phyloP scores from a whole-genome alignment of 2,888 invertebrate genomes.

The Drosophila barbarae region DNA sequence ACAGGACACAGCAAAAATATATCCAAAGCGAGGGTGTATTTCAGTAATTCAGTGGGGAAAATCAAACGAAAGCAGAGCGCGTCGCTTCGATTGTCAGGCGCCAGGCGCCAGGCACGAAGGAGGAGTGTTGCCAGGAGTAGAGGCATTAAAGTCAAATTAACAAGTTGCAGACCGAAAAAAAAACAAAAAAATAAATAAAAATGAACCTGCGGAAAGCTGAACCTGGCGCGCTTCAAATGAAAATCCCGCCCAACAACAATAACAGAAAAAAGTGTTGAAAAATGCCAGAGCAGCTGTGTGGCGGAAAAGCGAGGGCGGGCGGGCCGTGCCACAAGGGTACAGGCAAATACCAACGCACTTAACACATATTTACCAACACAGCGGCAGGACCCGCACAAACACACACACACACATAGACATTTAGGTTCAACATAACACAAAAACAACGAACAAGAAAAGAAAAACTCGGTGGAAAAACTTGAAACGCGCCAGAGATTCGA shows the following conservation, averaged over 20 bases:
- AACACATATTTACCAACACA: slow-evolving; percentile 67
- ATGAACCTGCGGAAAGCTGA: slow-evolving; percentile 6
- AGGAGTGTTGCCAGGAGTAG: not conserved
- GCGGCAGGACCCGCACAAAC: slow-evolving; percentile 37
- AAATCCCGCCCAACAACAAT: slow-evolving; percentile 52
- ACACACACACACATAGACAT: slow-evolving; percentile 39
- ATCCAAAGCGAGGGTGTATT: slow-evolving; percentile 2
- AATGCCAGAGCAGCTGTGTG: slow-evolving; percentile 65
- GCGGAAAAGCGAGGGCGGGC: slow-evolving; percentile 13
- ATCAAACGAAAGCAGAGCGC: slow-evolving; percentile 26
- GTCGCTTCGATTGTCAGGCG: slow-evolving; percentile 47
- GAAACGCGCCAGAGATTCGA: slow-evolving; percentile 40
- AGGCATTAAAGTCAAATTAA: slow-evolving; percentile 51
- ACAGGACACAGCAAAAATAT: slow-evolving; percentile 24
- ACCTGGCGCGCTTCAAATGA: slow-evolving; percentile 24
- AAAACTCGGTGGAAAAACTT: slow-evolving; percentile 39
- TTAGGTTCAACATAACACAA: slow-evolving; percentile 38
- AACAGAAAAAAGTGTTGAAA: slow-evolving; percentile 58
- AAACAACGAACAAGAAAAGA: slow-evolving; percentile 40
- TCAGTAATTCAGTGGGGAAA: slow-evolving; percentile 18
- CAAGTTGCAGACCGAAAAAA: slow-evolving; percentile 16
- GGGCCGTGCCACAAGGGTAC: slow-evolving; percentile 34
- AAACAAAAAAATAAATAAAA: not conserved
- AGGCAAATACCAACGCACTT: slow-evolving; percentile 74
- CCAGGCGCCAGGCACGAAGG: not conserved